Evolutionary conservation across 2,888 invertebrate species (phyloP).

Genomic region (Rhyacophila evoluta): DNA sequence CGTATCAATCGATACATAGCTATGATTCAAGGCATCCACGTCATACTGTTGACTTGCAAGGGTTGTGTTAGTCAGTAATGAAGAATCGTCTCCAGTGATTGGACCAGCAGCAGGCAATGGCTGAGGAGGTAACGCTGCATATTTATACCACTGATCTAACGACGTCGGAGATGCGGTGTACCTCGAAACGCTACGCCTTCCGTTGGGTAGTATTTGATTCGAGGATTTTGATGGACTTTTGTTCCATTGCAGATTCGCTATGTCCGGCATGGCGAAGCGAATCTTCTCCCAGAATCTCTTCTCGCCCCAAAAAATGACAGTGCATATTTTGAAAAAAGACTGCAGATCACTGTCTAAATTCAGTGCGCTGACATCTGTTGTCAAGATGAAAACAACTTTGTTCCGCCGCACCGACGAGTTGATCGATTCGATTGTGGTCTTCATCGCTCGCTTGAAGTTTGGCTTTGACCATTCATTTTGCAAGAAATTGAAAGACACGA

Average conservation of each 20-base stretch:
- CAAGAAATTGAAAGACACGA: slow-evolving; percentile 84
- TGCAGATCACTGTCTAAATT: slow-evolving; percentile 83
- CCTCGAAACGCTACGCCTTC: slow-evolving; percentile 71
- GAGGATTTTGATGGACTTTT: slow-evolving; percentile 67
- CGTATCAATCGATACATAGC: slow-evolving; percentile 76
- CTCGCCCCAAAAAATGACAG: slow-evolving; percentile 83
- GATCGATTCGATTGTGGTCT: slow-evolving; percentile 75
- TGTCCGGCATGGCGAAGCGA: slow-evolving; percentile 84
- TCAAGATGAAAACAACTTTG: slow-evolving; percentile 70
- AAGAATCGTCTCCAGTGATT: slow-evolving; percentile 73
- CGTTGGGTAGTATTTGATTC: slow-evolving; percentile 69
- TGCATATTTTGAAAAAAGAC: slow-evolving; percentile 77
- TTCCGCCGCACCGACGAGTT: slow-evolving; percentile 76
- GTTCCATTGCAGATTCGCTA: slow-evolving; percentile 74
- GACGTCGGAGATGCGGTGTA: slow-evolving; percentile 82
- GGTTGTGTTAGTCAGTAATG: slow-evolving; percentile 73
- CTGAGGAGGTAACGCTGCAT: slow-evolving; percentile 70
- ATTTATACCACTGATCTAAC: slow-evolving; percentile 79
- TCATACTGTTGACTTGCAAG: slow-evolving; percentile 75
- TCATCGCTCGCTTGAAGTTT: slow-evolving; percentile 84
- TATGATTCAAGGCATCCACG: slow-evolving; percentile 75
- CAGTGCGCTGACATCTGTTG: slow-evolving; percentile 77
- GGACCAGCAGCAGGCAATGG: slow-evolving; percentile 57
- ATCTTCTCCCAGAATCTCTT: slow-evolving; percentile 92
- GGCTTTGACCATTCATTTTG: slow-evolving; percentile 86